These are phyloP conservation scores for Drosophila bipectinata DNA, from an alignment of 1,140 invertebrate genomes.

Conservation along the genomic window DNA sequence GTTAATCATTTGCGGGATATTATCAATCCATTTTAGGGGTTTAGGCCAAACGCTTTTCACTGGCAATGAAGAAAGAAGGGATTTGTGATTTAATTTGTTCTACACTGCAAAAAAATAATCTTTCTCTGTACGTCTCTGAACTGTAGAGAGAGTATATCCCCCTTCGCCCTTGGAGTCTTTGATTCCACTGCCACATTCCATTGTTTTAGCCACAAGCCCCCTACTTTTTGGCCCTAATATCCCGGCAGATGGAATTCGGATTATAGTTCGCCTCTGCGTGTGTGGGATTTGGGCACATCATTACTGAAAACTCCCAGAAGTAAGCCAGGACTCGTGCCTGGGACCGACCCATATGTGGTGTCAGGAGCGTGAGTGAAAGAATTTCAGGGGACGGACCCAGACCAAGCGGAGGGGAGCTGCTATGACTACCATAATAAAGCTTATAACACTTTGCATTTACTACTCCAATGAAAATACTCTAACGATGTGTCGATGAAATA, in stretches of 20 bases:
- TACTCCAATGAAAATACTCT: slow-evolving; percentile 82
- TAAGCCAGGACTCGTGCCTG: slow-evolving; percentile 47
- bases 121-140: not conserved
- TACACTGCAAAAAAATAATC: too few species aligned
- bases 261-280: slow-evolving; percentile 49
- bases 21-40: slow-evolving; percentile 81
- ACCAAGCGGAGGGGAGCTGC: slow-evolving; percentile 10
- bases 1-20: slow-evolving; percentile 82
- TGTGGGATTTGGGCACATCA: slow-evolving; percentile 74
- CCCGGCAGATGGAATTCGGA: slow-evolving; percentile 41
- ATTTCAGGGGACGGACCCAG: slow-evolving; percentile 1
- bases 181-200: slow-evolving; percentile 10
- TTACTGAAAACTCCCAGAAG: slow-evolving; percentile 76
- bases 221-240: slow-evolving; percentile 2
- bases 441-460: slow-evolving; percentile 82
- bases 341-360: slow-evolving; percentile 24
- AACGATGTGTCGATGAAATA: slow-evolving; percentile 13
- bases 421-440: slow-evolving; percentile 73
- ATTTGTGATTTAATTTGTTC: slow-evolving; percentile 3
- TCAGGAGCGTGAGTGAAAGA: not conserved
- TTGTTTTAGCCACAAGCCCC: slow-evolving; percentile 16
- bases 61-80: slow-evolving; percentile 3
- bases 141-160: too few species aligned
- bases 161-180: not conserved
- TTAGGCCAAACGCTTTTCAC: slow-evolving; percentile 41